Conservation (phyloP, 2,888 invertebrate species). For the Pollenia labialis region DNA sequence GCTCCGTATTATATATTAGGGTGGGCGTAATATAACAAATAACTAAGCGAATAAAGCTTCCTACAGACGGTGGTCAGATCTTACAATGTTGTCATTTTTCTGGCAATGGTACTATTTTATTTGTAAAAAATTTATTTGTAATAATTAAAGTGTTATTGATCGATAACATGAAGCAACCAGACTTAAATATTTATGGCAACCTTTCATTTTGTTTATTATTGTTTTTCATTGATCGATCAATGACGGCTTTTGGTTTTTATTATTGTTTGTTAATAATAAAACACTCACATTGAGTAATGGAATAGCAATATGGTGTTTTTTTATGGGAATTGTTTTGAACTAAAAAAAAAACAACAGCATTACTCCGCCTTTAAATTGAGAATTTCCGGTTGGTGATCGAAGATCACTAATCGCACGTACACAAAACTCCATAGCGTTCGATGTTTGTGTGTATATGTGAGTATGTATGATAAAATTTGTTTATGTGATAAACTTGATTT, state of each 20-base stretch:
- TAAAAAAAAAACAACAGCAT: neutral
- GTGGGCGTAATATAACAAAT: too few relatives aligned
- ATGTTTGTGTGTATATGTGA: neutral
- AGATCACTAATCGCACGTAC: slow-evolving; percentile 33
- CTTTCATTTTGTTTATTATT: neutral
- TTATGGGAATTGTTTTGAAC: neutral
- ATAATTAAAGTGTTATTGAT: too few relatives aligned
- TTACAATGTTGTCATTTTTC: too few relatives aligned
- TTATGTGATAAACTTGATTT: slow-evolving; percentile 19
- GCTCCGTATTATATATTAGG: too few relatives aligned
- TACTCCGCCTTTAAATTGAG: slow-evolving; percentile 55
- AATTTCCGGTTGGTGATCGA: slow-evolving; percentile 35
- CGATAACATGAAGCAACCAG: neutral
- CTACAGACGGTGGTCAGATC: too few relatives aligned
- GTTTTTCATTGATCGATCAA: slow-evolving; percentile 1
- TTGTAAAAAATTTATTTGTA: too few relatives aligned
- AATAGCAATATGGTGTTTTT: slow-evolving; percentile 41
- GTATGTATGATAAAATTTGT: slow-evolving; percentile 9
- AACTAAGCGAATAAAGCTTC: too few relatives aligned
- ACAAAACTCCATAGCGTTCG: neutral
- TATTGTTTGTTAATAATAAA: slow-evolving; percentile 19
- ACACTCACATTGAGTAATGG: neutral
- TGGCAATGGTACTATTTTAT: too few relatives aligned
- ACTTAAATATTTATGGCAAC: neutral
- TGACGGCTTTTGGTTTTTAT: neutral